Conservation (phyloP, 2,797 vertebrate species). For the Steatocranus sp. region DNA sequence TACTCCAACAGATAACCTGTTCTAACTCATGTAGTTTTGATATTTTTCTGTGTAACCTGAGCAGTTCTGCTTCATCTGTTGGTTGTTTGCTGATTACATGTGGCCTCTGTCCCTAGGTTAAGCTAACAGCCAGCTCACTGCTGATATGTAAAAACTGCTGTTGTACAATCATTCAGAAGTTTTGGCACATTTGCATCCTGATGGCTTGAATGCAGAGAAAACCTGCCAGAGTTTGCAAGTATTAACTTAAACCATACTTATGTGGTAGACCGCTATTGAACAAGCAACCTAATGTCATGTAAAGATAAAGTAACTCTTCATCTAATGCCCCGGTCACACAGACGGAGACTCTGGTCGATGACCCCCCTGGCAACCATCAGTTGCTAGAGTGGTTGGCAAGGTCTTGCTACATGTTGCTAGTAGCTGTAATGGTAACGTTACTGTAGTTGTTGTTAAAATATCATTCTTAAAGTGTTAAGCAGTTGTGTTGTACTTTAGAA, state of each 20-base stretch:
- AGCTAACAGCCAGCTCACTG: not conserved
- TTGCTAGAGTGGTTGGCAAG: not conserved
- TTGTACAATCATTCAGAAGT: not conserved
- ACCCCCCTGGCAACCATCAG: not conserved
- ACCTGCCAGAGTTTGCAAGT: not conserved
- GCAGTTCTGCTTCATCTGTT: not conserved
- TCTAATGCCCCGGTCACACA: not conserved
- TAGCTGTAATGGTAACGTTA: not conserved
- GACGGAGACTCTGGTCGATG: not conserved
- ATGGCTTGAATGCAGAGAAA: not conserved
- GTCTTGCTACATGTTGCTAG: not conserved
- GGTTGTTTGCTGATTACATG: not conserved
- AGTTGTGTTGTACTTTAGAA: not conserved
- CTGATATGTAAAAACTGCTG: not conserved
- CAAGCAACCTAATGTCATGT: not conserved
- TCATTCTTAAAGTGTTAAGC: not conserved
- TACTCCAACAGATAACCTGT: rapidly evolving
- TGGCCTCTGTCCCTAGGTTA: not conserved
- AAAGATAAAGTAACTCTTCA: not conserved
- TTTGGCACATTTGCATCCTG: not conserved
- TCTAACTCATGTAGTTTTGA: not conserved
- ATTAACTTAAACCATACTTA: not conserved
- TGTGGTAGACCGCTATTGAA: not conserved
- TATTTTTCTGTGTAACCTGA: not conserved
- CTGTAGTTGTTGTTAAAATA: not conserved